A percentile compares a stretch with the other conserved stretches of the same genome.
phyloP scores from a whole-genome alignment of 2,113 vertebrate genomes.

The Corythaeola cristata region DNA sequence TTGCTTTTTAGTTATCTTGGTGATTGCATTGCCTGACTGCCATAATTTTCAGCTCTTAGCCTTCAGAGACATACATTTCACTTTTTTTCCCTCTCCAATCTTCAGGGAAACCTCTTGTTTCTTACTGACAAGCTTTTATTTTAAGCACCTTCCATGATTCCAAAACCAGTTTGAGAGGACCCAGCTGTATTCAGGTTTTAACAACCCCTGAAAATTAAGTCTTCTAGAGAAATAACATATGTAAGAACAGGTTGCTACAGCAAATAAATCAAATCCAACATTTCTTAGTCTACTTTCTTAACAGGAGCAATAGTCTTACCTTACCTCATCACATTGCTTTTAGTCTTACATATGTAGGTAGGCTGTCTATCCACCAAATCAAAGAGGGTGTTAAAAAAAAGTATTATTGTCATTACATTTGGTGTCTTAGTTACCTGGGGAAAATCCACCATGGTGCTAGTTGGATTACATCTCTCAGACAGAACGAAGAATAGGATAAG shows the following conservation, averaged over 20 bases:
- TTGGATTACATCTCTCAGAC: not conserved
- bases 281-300: not conserved
- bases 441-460: not conserved
- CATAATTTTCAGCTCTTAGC: not conserved
- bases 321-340: not conserved
- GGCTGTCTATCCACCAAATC: not conserved
- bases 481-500: not conserved
- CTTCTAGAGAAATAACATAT: not conserved
- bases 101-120: not conserved
- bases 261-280: not conserved
- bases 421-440: not conserved
- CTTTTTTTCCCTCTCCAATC: not conserved
- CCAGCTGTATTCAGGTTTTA: not conserved
- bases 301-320: not conserved
- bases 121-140: not conserved
- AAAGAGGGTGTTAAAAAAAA: not conserved
- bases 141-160: not conserved
- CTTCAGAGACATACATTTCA: not conserved
- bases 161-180: not conserved
- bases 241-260: not conserved
- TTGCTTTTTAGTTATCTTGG: not conserved
- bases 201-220: not conserved
- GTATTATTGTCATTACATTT: not conserved
- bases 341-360: not conserved
- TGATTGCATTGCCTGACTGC: not conserved